Evolutionary conservation across 2,113 vertebrate species (phyloP), one percentile per base, ranked within the genome.

Genomic region (Athene cunicularia): DNA sequence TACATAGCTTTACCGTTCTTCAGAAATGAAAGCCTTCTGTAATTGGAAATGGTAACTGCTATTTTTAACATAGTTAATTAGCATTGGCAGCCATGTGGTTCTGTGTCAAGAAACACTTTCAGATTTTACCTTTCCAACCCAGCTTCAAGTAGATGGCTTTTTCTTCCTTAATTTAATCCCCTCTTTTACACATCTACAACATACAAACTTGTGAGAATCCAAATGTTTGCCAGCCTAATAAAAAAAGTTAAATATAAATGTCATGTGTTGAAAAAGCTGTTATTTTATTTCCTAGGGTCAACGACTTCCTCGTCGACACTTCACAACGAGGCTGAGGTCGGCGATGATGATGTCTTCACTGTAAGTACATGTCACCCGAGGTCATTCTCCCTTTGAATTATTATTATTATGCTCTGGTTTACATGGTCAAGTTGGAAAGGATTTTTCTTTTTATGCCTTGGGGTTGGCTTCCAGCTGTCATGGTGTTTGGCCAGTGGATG

Each of bases 281-380:
- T 45, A 39, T 26, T 59, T 97, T 94, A 94, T 32, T 70, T 62
- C 55, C 64, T 89, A 99, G 99, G 99, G 89, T 99, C 99, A 86
- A 99, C 99, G 0, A 99, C 99, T 90, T 99, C 99, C 86, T 99
- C 99, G 3, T 99, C 99, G 89, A 99, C 99, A 11, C 99, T 99
- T 97, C 99, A 99, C 96, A 99, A 99, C 1, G 99, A 99, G 97
- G 99, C 99, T 6, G 99, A 99, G 96, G 98, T 99, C 13, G 99
- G 99, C 0, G 99, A 99, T 27, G 99, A 99, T 43, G 99, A 99
- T 50, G 99, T 99, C 93, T 99, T 99, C 96, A 99, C 99, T 66
- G 99, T 99, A 96, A 99, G 99, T 98, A 50, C 39, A 43, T 33
- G 56, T 67, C 58, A 58, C 20, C 66, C 3, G 7, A 73, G 17